phyloP scores from a whole-genome alignment of 2,113 vertebrate species.

The Channa maculata region DNA sequence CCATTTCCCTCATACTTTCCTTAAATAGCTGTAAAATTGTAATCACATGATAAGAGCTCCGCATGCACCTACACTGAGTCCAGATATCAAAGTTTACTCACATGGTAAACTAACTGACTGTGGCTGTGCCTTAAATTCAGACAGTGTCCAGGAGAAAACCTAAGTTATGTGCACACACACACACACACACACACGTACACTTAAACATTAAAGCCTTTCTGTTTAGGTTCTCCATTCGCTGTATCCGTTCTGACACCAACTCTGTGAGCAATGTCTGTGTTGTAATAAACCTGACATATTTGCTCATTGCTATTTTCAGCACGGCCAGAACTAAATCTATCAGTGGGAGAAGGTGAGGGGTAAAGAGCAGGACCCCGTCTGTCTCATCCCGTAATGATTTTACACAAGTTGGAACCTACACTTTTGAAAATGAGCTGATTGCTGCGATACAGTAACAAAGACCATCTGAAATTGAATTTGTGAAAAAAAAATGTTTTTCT shows the following conservation, averaged over 20 bases:
- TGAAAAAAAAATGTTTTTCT: too few species aligned
- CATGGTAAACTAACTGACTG: not conserved
- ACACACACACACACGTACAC: constrained; percentile 43
- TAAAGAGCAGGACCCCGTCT: constrained; percentile 25
- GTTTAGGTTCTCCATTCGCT: constrained; percentile 57
- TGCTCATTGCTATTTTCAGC: constrained; percentile 52
- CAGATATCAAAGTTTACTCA: constrained; percentile 26
- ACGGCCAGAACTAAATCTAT: constrained; percentile 34
- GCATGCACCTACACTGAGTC: constrained; percentile 7
- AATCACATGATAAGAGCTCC: constrained; percentile 26
- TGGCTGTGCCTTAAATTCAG: not conserved
- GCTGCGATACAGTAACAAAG: not conserved
- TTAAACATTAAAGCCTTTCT: constrained; percentile 62
- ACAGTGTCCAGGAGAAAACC: constrained; percentile 10
- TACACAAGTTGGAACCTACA: constrained; percentile 10
- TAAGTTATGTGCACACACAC: constrained; percentile 7
- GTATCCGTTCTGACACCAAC: constrained; percentile 32
- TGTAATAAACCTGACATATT: constrained; percentile 45
- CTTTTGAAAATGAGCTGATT: not conserved
- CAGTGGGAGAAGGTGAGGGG: constrained; percentile 17
- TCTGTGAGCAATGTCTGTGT: constrained; percentile 52
- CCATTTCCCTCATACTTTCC: constrained; percentile 32
- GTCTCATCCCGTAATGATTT: not conserved
- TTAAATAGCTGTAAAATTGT: constrained; percentile 32
- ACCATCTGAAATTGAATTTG: not conserved